These are phyloP conservation scores for Cryptomyrus ogoouensis DNA, from an alignment of 2,113 vertebrate genomes.

Conservation along the genomic window DNA sequence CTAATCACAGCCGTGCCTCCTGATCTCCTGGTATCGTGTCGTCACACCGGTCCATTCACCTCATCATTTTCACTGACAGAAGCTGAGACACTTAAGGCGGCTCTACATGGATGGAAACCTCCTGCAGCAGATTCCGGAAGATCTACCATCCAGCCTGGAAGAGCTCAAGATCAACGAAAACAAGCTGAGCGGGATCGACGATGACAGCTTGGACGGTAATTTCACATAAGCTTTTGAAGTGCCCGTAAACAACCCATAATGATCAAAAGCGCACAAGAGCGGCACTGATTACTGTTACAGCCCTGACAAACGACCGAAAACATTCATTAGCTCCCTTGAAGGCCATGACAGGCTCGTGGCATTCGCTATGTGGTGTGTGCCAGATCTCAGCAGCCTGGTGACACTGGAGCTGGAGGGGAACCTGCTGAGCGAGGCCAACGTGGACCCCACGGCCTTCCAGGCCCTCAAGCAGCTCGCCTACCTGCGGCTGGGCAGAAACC, in stretches of 20 bases:
- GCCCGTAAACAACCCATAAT: background rate
- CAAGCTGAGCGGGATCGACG: conserved; percentile 64
- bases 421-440: conserved; percentile 77
- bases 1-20: background rate
- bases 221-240: background rate
- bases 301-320: background rate
- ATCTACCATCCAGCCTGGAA: conserved; percentile 74
- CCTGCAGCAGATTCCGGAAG: conserved; percentile 65
- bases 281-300: background rate
- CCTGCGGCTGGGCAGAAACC: conserved; percentile 80
- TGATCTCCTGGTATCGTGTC: background rate
- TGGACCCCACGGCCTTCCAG: conserved; percentile 71
- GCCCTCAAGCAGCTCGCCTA: conserved; percentile 74
- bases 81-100: conserved; percentile 74
- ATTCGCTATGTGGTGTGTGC: background rate
- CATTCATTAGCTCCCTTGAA: background rate
- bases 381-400: conserved; percentile 75
- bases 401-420: conserved; percentile 91
- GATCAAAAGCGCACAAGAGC: background rate
- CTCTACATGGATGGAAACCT: conserved; percentile 88
- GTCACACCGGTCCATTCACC: background rate
- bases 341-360: background rate
- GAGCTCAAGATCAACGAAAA: conserved; percentile 96
- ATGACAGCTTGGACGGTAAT: conserved; percentile 74
- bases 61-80: conserved; percentile 49